A percentile compares a stretch with the other conserved stretches of the same genome.
Evolutionary conservation across 92 coral and sea anemone species (phyloP).

Genomic region (Virgularia gustaviana): DNA sequence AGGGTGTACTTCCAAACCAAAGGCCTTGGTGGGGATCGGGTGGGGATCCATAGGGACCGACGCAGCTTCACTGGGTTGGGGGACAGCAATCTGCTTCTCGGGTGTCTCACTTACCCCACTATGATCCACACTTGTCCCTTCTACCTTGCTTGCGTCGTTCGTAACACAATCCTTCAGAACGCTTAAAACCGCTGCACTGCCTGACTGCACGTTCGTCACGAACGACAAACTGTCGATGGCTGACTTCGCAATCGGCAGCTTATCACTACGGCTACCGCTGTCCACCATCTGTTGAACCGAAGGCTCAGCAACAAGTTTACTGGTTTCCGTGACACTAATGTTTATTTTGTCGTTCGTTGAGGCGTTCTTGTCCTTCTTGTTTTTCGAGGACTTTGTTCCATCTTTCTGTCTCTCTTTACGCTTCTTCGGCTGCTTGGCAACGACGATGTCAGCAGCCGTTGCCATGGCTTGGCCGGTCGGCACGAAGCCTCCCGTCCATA

Average conservation of each 20-base stretch:
- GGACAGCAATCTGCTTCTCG: not conserved
- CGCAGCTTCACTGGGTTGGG: not conserved
- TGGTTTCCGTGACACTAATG: too few species aligned
- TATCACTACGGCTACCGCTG: too few species aligned
- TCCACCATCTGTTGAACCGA: too few species aligned
- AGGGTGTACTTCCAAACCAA: too few species aligned
- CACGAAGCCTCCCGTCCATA: not conserved
- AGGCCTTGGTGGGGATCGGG: too few species aligned
- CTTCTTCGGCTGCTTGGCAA: constrained; percentile 7
- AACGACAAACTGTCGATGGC: too few species aligned
- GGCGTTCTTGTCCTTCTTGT: too few species aligned
- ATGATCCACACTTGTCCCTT: not conserved
- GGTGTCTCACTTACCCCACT: not conserved
- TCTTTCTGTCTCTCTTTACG: constrained; percentile 40
- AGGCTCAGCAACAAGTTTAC: too few species aligned
- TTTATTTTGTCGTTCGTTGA: too few species aligned
- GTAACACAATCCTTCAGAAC: not conserved
- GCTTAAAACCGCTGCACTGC: not conserved
- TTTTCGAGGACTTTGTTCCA: constrained; percentile 24
- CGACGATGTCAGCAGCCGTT: not conserved
- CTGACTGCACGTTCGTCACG: not conserved
- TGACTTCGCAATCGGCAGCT: too few species aligned
- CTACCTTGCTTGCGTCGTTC: not conserved
- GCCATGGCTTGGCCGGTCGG: not conserved
- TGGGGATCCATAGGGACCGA: too few species aligned